Evolutionary conservation across 2,113 vertebrate genomes (phyloP).

Genomic region (Todiramphus saurophagus): DNA sequence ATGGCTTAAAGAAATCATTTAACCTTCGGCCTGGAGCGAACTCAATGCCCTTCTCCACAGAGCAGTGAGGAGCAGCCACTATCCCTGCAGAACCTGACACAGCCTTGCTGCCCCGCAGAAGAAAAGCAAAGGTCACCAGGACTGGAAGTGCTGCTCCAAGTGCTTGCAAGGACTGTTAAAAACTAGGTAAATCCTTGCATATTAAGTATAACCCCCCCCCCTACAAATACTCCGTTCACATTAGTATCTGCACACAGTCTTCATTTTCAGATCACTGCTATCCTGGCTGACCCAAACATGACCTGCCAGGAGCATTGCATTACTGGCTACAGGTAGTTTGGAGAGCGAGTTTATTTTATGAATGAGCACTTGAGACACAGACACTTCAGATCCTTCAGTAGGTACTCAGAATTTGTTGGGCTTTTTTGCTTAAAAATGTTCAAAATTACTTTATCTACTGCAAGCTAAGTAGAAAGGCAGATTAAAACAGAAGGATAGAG

Average conservation of each 20-base stretch:
- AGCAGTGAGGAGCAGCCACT: neutral
- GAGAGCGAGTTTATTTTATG: neutral
- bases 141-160: neutral
- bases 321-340: neutral
- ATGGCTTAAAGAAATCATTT: neutral
- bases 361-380: neutral
- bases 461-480: neutral
- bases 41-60: neutral
- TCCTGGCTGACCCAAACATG: neutral
- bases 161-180: neutral
- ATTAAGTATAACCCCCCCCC: neutral
- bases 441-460: neutral
- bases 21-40: neutral
- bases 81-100: neutral
- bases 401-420: neutral
- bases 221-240: neutral
- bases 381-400: neutral
- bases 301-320: neutral
- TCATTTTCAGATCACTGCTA: neutral
- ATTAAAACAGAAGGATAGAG: neutral
- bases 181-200: neutral
- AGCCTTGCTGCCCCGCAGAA: neutral
- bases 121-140: neutral
- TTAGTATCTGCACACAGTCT: neutral
- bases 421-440: neutral